Evolutionary conservation across 2,113 vertebrate genomes (phyloP).

Genomic region (Notothenia rossii): DNA sequence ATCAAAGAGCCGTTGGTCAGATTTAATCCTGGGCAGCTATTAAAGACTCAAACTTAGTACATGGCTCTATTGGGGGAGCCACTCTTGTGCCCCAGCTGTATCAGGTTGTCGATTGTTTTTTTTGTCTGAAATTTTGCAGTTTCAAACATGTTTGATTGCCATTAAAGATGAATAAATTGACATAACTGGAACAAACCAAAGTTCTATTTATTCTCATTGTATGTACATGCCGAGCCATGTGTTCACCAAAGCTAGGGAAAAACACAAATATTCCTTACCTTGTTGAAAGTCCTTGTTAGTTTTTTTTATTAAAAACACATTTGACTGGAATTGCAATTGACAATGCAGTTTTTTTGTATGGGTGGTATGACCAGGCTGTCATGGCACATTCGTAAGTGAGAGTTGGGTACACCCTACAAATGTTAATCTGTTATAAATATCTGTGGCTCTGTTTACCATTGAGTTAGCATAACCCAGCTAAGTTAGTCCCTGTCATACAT

Average conservation of each 20-base stretch:
- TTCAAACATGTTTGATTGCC: neutral
- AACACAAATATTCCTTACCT: neutral
- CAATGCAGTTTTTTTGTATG: no score
- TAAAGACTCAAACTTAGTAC: no score
- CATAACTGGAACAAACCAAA: neutral
- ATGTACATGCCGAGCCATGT: neutral
- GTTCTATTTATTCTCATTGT: neutral
- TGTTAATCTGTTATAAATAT: slow-evolving; percentile 26
- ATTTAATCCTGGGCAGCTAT: no score
- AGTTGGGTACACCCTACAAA: neutral
- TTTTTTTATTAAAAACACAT: no score
- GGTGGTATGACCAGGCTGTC: neutral
- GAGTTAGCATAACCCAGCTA: slow-evolving; percentile 4
- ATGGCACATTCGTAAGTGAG: neutral
- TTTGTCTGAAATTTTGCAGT: neutral
- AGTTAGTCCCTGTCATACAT: slow-evolving; percentile 1
- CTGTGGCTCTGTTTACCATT: slow-evolving; percentile 9
- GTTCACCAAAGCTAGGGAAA: slow-evolving; percentile 3
- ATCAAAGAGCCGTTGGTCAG: no score
- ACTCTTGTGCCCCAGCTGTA: no score
- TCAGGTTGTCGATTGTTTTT: neutral
- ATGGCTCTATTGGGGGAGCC: no score
- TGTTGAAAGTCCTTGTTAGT: no score
- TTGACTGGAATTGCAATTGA: no score
- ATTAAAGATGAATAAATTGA: neutral